A percentile compares a stretch with the other conserved stretches of the same genome.
Evolutionary conservation across 2,113 vertebrate species (phyloP).

Genomic region (Zosterops lateralis): DNA sequence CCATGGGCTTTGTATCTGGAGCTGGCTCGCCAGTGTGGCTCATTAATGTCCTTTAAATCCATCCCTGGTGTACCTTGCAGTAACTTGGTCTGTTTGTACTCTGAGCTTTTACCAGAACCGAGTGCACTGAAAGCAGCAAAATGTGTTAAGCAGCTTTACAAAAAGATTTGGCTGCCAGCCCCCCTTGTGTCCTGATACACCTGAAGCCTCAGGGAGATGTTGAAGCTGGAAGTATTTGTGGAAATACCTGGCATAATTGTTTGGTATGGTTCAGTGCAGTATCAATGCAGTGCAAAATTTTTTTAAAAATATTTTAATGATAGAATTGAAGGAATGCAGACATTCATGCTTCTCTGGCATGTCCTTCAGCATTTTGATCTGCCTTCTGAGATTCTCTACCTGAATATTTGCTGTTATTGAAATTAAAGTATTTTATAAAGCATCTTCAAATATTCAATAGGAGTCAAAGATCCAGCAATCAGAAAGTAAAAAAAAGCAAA

Average conservation of each 20-base stretch:
- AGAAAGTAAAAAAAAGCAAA: not conserved
- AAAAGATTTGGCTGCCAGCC: not conserved
- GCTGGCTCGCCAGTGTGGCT: rapidly evolving
- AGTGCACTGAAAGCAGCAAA: not conserved
- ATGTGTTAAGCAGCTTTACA: not conserved
- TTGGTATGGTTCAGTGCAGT: not conserved
- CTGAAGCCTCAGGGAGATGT: not conserved
- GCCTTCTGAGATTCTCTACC: not conserved
- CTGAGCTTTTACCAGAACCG: not conserved
- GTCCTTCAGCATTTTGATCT: not conserved
- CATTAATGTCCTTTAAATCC: not conserved
- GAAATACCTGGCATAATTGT: not conserved
- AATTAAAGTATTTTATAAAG: not conserved
- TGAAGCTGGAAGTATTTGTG: not conserved
- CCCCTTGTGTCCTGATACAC: not conserved
- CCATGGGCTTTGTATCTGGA: not conserved
- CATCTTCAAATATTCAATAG: not conserved
- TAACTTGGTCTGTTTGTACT: not conserved
- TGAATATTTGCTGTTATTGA: not conserved
- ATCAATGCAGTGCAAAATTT: not conserved
- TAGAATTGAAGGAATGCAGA: not conserved
- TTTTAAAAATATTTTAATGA: not conserved
- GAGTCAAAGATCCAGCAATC: not conserved
- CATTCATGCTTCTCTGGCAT: not conserved
- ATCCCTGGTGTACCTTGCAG: not conserved